Evolutionary conservation across 2,888 invertebrate species (phyloP).

Genomic region (Drosophila fulvimacula): DNA sequence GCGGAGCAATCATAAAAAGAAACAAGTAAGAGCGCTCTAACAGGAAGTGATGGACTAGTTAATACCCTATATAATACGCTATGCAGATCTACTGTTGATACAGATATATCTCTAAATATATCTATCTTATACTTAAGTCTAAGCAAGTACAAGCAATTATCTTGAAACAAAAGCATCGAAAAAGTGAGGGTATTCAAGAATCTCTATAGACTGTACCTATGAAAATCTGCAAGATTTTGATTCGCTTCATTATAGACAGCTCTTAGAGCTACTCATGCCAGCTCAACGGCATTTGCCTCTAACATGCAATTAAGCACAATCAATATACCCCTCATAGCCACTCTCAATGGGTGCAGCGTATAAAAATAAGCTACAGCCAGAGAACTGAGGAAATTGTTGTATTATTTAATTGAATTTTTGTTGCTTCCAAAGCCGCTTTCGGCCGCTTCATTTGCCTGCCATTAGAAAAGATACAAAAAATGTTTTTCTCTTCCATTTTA

Average conservation of each 20-base stretch:
- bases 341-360: not conserved
- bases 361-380: slow-evolving; percentile 12
- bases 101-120: not conserved
- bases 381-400: slow-evolving; percentile 68
- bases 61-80: not conserved
- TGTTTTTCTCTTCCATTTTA: slow-evolving; percentile 19
- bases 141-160: no score
- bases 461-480: slow-evolving; percentile 70
- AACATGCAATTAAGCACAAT: not conserved
- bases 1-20: slow-evolving; percentile 8
- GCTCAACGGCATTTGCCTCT: no score
- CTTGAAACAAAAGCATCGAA: no score
- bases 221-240: no score
- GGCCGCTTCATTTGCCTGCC: slow-evolving; percentile 66
- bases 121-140: not conserved
- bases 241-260: no score
- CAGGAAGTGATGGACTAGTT: not conserved
- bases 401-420: slow-evolving; percentile 77
- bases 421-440: slow-evolving; percentile 55
- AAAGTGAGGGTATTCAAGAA: no score
- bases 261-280: no score
- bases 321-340: not conserved
- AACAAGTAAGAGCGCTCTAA: not conserved
- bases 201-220: no score
- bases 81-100: not conserved